These are phyloP conservation scores for Sphaeridia pumilis DNA, from an alignment of 2,888 invertebrate genomes.

Conservation along the genomic window DNA sequence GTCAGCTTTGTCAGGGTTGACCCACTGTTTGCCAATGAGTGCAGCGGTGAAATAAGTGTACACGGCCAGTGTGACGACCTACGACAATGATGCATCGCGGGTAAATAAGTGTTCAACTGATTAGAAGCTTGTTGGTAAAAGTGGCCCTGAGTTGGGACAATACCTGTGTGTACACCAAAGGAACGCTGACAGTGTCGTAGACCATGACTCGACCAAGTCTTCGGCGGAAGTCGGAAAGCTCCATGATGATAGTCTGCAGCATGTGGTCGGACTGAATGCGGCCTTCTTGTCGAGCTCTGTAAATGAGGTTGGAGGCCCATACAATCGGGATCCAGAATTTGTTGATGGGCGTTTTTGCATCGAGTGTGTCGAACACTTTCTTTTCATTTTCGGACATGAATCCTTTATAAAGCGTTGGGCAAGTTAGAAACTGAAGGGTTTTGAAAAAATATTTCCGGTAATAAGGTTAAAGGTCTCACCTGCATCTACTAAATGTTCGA, in stretches of 20 bases:
- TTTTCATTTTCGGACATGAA: constrained; percentile 83
- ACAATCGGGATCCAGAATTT: constrained; percentile 84
- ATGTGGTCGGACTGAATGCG: constrained; percentile 80
- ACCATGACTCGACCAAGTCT: constrained; percentile 73
- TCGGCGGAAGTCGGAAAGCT: constrained; percentile 76
- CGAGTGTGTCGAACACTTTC: constrained; percentile 81
- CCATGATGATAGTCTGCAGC: constrained; percentile 76
- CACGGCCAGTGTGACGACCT: constrained; percentile 85
- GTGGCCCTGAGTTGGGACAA: too few relatives aligned
- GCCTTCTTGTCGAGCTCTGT: constrained; percentile 71
- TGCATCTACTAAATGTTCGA: constrained; percentile 82
- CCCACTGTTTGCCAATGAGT: constrained; percentile 74
- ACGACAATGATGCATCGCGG: constrained; percentile 36
- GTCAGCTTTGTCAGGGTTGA: constrained; percentile 43
- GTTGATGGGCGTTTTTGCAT: constrained; percentile 74
- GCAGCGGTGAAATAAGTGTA: constrained; percentile 85
- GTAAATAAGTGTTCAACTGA: too few relatives aligned
- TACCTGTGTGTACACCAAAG: constrained; percentile 84
- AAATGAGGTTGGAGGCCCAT: constrained; percentile 86
- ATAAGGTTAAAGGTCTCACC: too few relatives aligned
- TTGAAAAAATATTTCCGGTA: too few relatives aligned
- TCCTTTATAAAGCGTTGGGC: constrained; percentile 46
- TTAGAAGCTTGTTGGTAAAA: too few relatives aligned
- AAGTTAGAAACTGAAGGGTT: too few relatives aligned
- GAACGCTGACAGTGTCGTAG: constrained; percentile 83